Evolutionary conservation across 2,888 invertebrate genomes (phyloP), one percentile per base, ranked within the genome.

Genomic region (Sipha maydis): DNA sequence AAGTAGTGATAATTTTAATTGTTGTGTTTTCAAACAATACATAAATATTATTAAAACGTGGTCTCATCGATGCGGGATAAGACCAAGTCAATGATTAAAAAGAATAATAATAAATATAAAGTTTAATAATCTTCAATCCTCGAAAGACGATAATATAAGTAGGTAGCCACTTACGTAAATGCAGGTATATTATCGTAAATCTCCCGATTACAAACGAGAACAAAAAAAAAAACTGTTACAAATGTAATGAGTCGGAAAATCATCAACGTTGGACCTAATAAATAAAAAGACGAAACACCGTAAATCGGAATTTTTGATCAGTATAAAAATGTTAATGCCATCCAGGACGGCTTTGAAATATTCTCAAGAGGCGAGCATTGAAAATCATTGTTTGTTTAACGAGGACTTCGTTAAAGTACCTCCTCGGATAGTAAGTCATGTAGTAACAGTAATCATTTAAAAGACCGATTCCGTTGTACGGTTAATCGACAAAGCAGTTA

Each of bases 221-320:
- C 31, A 9, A 38, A 38, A 73, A 4, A n/a, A 61, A 34, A 75
- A 34, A n/a, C 34, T 76, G 76, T 76, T 84, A 84, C 61, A 76
- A 84, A 76, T 61, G 76, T 84, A 84, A 84, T 28, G 84, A 76
- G 84, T 38, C 41, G 76, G 84, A 84, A 76, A 84, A 76, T 84
- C 41, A 56, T 84, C 61, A 84, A 34, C 41, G 28, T 76, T 41
- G 14, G 84, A 34, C 48, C 38, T 4, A 48, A 34, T 83, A 61
- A 75, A 34, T 67, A 41, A 76, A 61, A 76, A 56, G 61, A 76
- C 28, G 34, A 61, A 75, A 76, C 38, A 75, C 61, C 38, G 76
- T 75, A 75, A 76, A 76, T 76, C 41, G 38, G 56, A 84, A 41
- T 76, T 76, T 76, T 67, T 28, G 28, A 41, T 28, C 41, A 61